Evolutionary conservation across 1,140 invertebrate species (phyloP).

Genomic region (Periplaneta americana): DNA sequence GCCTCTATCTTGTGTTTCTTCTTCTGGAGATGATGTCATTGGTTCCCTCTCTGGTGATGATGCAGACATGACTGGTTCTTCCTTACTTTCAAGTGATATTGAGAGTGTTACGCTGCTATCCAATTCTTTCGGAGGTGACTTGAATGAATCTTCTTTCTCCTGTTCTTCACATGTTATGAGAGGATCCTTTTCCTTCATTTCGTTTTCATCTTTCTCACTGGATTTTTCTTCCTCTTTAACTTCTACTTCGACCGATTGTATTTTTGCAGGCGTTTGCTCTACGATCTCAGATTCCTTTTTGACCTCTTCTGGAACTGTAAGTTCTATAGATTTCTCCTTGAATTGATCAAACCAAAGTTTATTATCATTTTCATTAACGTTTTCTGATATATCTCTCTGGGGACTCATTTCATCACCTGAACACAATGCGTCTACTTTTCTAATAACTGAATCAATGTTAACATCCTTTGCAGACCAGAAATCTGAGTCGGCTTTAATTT

Average conservation of each 20-base stretch:
- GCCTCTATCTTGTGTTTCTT: not conserved
- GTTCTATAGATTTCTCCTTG: slow-evolving; percentile 5
- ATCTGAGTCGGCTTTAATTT: not conserved
- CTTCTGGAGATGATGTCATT: not conserved
- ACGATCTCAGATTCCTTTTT: not conserved
- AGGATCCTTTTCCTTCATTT: not conserved
- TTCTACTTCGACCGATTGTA: not conserved
- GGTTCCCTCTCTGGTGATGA: not conserved
- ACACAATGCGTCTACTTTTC: slow-evolving; percentile 62
- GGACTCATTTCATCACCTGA: slow-evolving; percentile 34
- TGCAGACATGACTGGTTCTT: not conserved
- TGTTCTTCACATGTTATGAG: not conserved
- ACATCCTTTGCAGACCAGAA: slow-evolving; percentile 67
- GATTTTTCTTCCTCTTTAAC: not conserved
- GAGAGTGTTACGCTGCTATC: not conserved
- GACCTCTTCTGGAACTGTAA: not conserved
- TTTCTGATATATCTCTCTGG: not conserved
- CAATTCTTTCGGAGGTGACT: not conserved
- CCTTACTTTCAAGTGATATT: not conserved
- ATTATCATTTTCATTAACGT: not conserved
- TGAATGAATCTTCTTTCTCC: not conserved
- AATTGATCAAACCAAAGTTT: slow-evolving; percentile 8
- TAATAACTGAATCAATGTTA: slow-evolving; percentile 72
- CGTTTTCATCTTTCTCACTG: not conserved
- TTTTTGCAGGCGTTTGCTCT: not conserved